Evolutionary conservation across 2,113 vertebrate genomes (phyloP).

Genomic region (Gavialis gangeticus): DNA sequence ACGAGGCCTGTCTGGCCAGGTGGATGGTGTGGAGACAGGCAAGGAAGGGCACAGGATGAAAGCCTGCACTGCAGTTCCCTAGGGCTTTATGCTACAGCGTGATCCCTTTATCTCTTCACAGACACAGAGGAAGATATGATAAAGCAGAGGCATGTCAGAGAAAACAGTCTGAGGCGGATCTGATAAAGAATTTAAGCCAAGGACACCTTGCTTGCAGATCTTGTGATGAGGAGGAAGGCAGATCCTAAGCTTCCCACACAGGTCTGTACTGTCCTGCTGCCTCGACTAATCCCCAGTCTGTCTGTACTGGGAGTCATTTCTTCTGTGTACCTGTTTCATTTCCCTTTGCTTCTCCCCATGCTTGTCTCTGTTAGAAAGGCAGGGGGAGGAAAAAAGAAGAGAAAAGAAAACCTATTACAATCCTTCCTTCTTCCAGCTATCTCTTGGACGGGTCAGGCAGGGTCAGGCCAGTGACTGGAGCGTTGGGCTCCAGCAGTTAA

Average conservation of each 20-base stretch:
- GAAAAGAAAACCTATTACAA: not conserved
- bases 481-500: no score
- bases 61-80: not conserved
- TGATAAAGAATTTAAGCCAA: not conserved
- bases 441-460: not conserved
- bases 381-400: not conserved
- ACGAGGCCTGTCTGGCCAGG: not conserved
- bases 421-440: not conserved
- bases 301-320: not conserved
- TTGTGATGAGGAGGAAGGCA: no score
- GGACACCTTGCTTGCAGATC: not conserved
- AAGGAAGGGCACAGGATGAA: constrained; percentile 50
- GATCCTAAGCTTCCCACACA: not conserved
- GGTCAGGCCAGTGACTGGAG: not conserved
- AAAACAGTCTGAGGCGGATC: not conserved
- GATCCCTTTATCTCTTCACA: constrained; percentile 60
- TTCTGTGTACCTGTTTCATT: rapidly evolving
- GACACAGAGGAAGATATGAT: not conserved
- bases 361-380: not conserved
- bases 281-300: not conserved
- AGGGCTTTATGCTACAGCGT: constrained; percentile 60
- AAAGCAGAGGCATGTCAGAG: not conserved
- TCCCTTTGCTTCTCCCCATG: not conserved
- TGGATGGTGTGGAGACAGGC: rapidly evolving
- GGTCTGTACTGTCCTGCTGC: not conserved